These are phyloP conservation scores for Nibea albiflora DNA, from an alignment of 2,113 vertebrate species.

Conservation along the genomic window DNA sequence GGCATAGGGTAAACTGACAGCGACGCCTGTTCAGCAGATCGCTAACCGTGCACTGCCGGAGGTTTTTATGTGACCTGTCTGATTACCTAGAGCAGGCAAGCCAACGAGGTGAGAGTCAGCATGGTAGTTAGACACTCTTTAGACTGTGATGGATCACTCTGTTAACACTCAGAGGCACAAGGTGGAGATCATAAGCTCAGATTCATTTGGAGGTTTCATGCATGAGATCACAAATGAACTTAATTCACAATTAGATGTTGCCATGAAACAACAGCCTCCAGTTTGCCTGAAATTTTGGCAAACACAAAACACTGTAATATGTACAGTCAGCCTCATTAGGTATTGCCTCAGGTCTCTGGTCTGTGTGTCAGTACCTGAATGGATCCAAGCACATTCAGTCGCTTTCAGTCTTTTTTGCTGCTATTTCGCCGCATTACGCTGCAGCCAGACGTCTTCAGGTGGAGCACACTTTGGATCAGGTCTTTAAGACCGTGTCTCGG, in stretches of 20 bases:
- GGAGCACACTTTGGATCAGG: neutral
- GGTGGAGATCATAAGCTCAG: neutral
- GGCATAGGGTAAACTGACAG: slow-evolving; percentile 46
- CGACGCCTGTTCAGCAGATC: slow-evolving; percentile 29
- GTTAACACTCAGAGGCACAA: neutral
- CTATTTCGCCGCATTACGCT: neutral
- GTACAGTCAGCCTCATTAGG: neutral
- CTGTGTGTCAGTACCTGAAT: neutral
- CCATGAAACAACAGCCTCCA: neutral
- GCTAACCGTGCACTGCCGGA: neutral
- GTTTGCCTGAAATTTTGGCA: neutral
- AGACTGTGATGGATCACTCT: neutral
- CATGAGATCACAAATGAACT: no score
- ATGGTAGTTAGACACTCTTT: neutral
- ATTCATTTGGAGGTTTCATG: neutral
- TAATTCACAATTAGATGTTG: no score
- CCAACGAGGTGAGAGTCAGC: neutral
- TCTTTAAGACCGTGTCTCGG: neutral
- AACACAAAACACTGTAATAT: neutral
- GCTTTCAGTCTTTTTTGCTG: neutral
- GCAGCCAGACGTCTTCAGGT: neutral
- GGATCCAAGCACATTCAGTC: neutral
- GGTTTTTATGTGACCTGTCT: neutral
- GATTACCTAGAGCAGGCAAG: neutral
- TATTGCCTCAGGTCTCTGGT: neutral